Evolutionary conservation across 1,140 invertebrate genomes (phyloP).

Genomic region (Drosophila asahinai): DNA sequence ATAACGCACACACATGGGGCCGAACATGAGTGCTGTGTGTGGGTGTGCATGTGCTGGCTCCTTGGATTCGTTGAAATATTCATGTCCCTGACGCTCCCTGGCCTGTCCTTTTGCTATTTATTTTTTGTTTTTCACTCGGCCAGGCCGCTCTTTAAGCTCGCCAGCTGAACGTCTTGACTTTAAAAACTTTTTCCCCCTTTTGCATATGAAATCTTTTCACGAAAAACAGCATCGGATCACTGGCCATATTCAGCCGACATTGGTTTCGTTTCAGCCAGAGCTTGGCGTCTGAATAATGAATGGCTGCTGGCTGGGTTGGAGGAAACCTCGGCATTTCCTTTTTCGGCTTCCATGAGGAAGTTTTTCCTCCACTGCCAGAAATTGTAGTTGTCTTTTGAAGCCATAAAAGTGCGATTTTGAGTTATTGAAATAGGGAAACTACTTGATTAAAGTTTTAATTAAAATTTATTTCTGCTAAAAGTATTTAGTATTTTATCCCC

Average conservation of each 20-base stretch:
- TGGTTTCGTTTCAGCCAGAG: constrained; percentile 52
- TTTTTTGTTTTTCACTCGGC: constrained; percentile 32
- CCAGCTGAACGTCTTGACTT: constrained; percentile 31
- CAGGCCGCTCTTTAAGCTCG: constrained; percentile 34
- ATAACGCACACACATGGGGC: constrained; percentile 16
- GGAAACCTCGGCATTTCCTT: constrained; percentile 32
- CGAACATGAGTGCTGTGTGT: constrained; percentile 9
- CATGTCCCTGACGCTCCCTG: constrained; percentile 50
- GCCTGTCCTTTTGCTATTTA: constrained; percentile 34
- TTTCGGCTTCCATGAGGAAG: constrained; percentile 26
- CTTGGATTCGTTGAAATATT: constrained; percentile 62
- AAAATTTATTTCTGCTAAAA: neutral
- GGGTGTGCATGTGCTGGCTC: constrained; percentile 10
- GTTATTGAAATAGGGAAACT: neutral
- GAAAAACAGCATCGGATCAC: constrained; percentile 27
- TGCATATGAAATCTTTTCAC: constrained; percentile 44
- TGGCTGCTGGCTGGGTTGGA: constrained; percentile 27
- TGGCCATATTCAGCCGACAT: constrained; percentile 48
- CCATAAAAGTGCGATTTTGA: too few species aligned
- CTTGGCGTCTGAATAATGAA: constrained; percentile 54
- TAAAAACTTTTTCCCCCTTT: constrained; percentile 39
- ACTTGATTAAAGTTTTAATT: neutral
- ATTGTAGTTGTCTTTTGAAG: neutral
- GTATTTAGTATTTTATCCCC: too few species aligned
- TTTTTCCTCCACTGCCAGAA: constrained; percentile 21